A percentile compares a stretch with the other conserved stretches of the same genome.
Evolutionary conservation across 2,888 invertebrate genomes (phyloP).

Genomic region (Melikaiella ostensackeni): DNA sequence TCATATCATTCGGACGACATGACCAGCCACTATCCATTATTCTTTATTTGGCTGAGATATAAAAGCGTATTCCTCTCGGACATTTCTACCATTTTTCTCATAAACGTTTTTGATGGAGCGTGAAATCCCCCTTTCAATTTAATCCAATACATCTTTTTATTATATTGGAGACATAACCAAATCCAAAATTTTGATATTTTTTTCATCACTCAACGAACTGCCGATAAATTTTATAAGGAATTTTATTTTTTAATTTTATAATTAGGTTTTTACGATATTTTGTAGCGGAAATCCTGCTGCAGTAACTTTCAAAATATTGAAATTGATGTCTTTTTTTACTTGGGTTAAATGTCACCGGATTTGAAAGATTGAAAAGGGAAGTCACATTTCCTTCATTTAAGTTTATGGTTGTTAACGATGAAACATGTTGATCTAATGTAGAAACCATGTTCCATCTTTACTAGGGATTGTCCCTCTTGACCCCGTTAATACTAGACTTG

Average conservation of each 20-base stretch:
- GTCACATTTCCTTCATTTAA: conserved; percentile 54
- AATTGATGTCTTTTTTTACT: not conserved
- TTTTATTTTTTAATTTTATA: too few relatives aligned
- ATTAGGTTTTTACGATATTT: too few relatives aligned
- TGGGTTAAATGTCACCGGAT: conserved; percentile 37
- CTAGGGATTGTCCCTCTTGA: conserved; percentile 51
- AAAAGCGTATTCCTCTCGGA: conserved; percentile 67
- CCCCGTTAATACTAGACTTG: conserved; percentile 52
- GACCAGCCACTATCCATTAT: conserved; percentile 70
- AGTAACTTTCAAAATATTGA: conserved; percentile 2
- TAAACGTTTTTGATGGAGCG: conserved; percentile 32
- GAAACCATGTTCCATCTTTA: conserved; percentile 70
- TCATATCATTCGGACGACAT: conserved; percentile 70
- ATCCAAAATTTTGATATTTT: too few relatives aligned
- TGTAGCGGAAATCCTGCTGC: not conserved
- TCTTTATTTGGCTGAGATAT: conserved; percentile 74
- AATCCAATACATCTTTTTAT: not conserved
- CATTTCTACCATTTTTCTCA: conserved; percentile 51
- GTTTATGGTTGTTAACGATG: conserved; percentile 73
- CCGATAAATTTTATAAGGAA: too few relatives aligned
- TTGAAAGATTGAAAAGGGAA: conserved; percentile 55
- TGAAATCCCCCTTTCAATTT: conserved; percentile 36
- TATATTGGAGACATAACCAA: not conserved
- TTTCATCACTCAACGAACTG: too few relatives aligned
- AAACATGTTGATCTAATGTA: conserved; percentile 75